Base-by-base conservation (phyloP, 2,797 vertebrate genomes). In the Pyrrhura leucotis region DNA sequence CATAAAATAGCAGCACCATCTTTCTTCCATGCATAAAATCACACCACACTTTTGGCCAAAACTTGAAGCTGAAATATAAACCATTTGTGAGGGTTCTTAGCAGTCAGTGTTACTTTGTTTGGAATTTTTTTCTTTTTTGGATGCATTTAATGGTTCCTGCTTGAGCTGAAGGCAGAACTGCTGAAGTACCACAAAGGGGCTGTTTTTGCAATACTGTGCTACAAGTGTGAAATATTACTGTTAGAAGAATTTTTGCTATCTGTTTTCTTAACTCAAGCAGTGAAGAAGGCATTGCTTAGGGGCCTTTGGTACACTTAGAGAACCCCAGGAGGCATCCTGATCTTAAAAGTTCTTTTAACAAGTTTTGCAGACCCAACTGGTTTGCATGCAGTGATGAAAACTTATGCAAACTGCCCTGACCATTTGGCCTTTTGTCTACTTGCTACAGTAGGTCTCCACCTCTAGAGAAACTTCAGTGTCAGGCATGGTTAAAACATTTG, bases 221-320 rank as follows among this genome's bases (percentile, higher is more conserved):
- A 33, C 44, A 67, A 91, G 19, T 40, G 54, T 42, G 65, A 88
- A 96, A 81, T 81, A 29, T 14, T 58, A 42, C 44, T 59, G 40
- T 69, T 39, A 67, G 66, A 95, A 87, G 78, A 92, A 89, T 89
- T 66, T 69, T 88, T 93, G 66, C 50, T 89, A 53, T 86, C 85
- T 93, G 44, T 3, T 94, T 93, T 85, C 67, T 87, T 63, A 85
- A 72, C 50, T 79, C 62, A 85, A 26, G 25, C 33, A 67, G 33
- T 40, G 69, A 84, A 47, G 40, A 59, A 69, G 54, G 6, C 44
- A 26, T 85, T 89, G 56, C 58, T 93, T 40, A 67, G 54, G 61
- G n/a, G 33, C 35, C 89, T 16, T 84, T 75, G 62, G 75, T 89
- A 19, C 1, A 2, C 54, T 72, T 68, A n/a, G 40, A 81, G 68